Evolutionary conservation across 2,888 invertebrate genomes (phyloP).

Genomic region (Notocelia uddmanniana): DNA sequence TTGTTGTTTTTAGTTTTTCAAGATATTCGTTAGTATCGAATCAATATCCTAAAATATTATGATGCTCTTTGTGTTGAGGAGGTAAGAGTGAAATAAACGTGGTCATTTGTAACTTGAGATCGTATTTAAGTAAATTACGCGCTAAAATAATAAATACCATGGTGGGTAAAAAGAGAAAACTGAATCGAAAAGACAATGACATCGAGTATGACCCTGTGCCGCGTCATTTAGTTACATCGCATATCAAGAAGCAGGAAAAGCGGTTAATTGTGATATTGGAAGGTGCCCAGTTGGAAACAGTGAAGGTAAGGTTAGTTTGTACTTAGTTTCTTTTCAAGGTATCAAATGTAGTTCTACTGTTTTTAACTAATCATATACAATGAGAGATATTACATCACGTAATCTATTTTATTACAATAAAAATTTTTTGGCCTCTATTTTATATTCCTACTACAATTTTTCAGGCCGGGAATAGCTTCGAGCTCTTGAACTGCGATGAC

Average conservation of each 20-base stretch:
- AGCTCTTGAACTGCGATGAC: slow-evolving; percentile 97
- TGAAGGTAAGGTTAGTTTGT: slow-evolving; percentile 89
- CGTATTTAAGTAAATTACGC: slow-evolving; percentile 9
- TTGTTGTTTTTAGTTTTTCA: neutral
- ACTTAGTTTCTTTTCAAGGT: neutral
- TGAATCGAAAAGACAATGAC: slow-evolving; percentile 86
- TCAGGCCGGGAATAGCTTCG: slow-evolving; percentile 94
- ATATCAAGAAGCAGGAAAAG: slow-evolving; percentile 94
- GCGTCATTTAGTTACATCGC: slow-evolving; percentile 91
- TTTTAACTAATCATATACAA: no score
- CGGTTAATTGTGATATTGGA: slow-evolving; percentile 97
- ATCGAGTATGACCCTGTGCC: slow-evolving; percentile 92
- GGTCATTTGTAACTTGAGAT: neutral
- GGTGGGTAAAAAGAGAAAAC: slow-evolving; percentile 82
- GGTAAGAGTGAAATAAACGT: neutral
- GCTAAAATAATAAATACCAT: slow-evolving; percentile 31
- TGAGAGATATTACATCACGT: no score
- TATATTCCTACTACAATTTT: slow-evolving; percentile 53
- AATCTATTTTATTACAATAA: no score
- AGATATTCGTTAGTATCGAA: neutral
- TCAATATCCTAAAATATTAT: neutral
- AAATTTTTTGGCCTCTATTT: no score
- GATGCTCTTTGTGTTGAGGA: neutral
- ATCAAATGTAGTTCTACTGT: no score
- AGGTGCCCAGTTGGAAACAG: slow-evolving; percentile 97